Base-by-base conservation (phyloP, 37 sponge, comb jelly and placozoan species). In the Haliclona indistincta region DNA sequence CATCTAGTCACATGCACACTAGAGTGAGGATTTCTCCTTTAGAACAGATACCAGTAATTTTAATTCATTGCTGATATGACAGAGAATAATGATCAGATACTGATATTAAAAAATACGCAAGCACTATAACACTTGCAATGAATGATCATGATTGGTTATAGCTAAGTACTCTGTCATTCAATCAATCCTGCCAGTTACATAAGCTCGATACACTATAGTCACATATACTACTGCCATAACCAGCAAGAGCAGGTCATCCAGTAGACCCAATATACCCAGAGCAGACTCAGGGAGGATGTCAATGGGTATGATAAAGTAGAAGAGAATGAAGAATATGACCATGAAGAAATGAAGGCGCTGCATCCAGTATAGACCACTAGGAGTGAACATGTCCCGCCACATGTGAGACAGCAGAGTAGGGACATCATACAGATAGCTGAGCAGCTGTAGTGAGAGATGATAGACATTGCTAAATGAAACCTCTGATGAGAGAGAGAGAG, bases 201-300 rank as follows among this genome's bases (percentile, higher is more conserved):
- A 51, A 28, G 78, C 58, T 40, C 97, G 47, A 51, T 90, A 93
- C 22, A 90, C n/a, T 43, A 84, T 28, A 11, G 91, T 75, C 43
- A 82, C 44, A 25, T 90, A 86, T 3, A 93, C 58, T 4, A 83
- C 39, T 8, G 84, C 56, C 20, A 53, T 44, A 1, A 90, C 26
- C 4, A 93, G 25, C 7, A 98, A 66, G 26, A 95, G 2, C 23
- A 95, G n/a, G 40, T 98, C 99, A 75, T 98, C 99, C 2, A 98
- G 11, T 1, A 93, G 36, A 6, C 99, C 99, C 17, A 95, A 3
- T 0, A 92, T 40, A 0, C 99, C 99, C 63, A 95, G 84, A 38
- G 93, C 91, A 32, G 84, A 63, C 77, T 98, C 99, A 29, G 99
- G 96, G 1, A 98, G 19, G 26, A 98, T 49, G 70, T 98, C 99